Percentiles rank a stretch among this genome's conserved stretches.
These are phyloP conservation scores for Neocrepidodera transversa DNA, from an alignment of 2,888 invertebrate genomes.

Conservation along the genomic window DNA sequence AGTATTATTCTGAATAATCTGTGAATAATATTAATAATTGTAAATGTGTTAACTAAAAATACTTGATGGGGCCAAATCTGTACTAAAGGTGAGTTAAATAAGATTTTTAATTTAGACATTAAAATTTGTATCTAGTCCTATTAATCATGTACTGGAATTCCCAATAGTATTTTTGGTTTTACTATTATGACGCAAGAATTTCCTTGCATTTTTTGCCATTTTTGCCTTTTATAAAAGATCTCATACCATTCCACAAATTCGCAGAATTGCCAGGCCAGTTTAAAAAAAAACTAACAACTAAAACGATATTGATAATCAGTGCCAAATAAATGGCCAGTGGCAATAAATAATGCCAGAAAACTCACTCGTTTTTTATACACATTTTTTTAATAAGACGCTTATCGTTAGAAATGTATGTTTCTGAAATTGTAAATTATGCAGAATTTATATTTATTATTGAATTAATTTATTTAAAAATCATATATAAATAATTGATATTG, in stretches of 20 bases:
- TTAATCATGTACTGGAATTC: constrained; percentile 27
- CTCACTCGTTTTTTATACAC: constrained; percentile 47
- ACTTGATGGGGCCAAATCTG: constrained; percentile 33
- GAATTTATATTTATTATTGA: not conserved
- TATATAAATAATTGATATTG: not conserved
- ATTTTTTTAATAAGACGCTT: constrained; percentile 22
- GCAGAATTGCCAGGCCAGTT: constrained; percentile 50
- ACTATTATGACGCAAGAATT: constrained; percentile 19
- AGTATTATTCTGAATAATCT: not conserved
- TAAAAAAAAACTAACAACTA: constrained; percentile 34
- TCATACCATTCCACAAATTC: constrained; percentile 53
- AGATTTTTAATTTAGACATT: constrained; percentile 7
- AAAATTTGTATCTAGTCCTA: constrained; percentile 38
- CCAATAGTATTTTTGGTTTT: constrained; percentile 39
- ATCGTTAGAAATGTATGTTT: constrained; percentile 12
- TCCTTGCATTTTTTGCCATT: constrained; percentile 31
- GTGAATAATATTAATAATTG: constrained; percentile 2
- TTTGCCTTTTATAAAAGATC: constrained; percentile 47
- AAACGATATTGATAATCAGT: constrained; percentile 43
- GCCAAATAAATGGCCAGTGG: constrained; percentile 55
- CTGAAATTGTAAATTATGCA: not conserved
- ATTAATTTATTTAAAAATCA: constrained; percentile 9
- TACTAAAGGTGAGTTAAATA: constrained; percentile 17
- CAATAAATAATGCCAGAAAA: constrained; percentile 46
- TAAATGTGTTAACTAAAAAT: constrained; percentile 34